phyloP scores from a whole-genome alignment of 2,888 invertebrate species.

The Trachelus troglodyta region DNA sequence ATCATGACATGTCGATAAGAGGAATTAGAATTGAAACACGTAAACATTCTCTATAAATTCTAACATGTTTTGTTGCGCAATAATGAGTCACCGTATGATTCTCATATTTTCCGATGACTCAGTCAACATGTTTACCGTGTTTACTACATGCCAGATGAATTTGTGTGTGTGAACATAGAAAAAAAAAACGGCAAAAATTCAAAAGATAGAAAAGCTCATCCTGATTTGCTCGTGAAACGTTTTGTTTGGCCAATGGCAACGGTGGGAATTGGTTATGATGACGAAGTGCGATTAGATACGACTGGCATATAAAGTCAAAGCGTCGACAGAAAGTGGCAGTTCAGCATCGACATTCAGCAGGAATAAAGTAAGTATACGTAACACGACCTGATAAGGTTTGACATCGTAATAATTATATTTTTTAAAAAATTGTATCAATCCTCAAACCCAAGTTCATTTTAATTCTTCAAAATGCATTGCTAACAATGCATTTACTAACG shows the following conservation, averaged over 20 bases:
- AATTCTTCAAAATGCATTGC: no score
- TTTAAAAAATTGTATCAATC: no score
- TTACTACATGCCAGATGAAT: not conserved
- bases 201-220: no score
- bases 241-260: not conserved
- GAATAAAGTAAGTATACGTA: conserved; percentile 7
- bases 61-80: conserved; percentile 28
- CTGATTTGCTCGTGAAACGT: conserved; percentile 2
- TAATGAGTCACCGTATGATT: conserved; percentile 27
- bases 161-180: not conserved
- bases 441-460: no score
- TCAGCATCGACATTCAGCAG: conserved; percentile 5
- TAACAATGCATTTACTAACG: no score
- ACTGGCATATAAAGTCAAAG: conserved; percentile 8
- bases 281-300: conserved; percentile 13
- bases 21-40: conserved; percentile 11
- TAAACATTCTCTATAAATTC: not conserved
- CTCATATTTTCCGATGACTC: conserved; percentile 12
- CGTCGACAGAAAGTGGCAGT: conserved; percentile 2
- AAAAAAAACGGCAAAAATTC: not conserved
- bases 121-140: not conserved
- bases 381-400: no score
- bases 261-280: not conserved
- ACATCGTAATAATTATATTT: no score
- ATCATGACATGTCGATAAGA: not conserved